These are phyloP conservation scores for Paragorgia papillata DNA, from an alignment of 92 coral and sea anemone genomes.

Conservation along the genomic window DNA sequence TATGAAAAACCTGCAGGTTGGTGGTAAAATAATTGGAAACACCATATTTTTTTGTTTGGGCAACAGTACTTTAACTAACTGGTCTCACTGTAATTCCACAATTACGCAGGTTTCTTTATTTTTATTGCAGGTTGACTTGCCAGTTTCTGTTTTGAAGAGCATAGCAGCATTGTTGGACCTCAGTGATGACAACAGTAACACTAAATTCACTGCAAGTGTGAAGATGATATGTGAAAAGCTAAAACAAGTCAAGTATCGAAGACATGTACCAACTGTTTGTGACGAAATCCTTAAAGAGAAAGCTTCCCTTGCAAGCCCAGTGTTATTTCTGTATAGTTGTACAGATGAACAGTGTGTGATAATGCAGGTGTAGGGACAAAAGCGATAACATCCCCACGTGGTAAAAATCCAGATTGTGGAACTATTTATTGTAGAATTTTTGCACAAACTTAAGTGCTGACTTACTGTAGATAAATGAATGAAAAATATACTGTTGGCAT, in stretches of 20 bases:
- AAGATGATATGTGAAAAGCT: slow-evolving; percentile 64
- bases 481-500: too few relatives aligned
- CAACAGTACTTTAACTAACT: too few relatives aligned
- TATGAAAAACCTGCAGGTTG: too few relatives aligned
- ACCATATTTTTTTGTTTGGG: too few relatives aligned
- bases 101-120: too few relatives aligned
- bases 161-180: slow-evolving; percentile 82
- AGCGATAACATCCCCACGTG: neutral
- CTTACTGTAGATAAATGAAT: too few relatives aligned
- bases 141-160: slow-evolving; percentile 67
- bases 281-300: slow-evolving; percentile 78
- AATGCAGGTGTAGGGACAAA: slow-evolving; percentile 38
- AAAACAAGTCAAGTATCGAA: slow-evolving; percentile 69
- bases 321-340: slow-evolving; percentile 80
- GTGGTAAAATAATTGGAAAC: too few relatives aligned
- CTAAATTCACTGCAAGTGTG: slow-evolving; percentile 67
- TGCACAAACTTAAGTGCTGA: too few relatives aligned
- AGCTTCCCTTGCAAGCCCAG: slow-evolving; percentile 67
- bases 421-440: too few relatives aligned
- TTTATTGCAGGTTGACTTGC: slow-evolving; percentile 81
- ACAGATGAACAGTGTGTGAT: slow-evolving; percentile 70
- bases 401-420: too few relatives aligned
- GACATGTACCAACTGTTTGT: slow-evolving; percentile 71
- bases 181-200: slow-evolving; percentile 61
- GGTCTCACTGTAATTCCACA: too few relatives aligned